Percentiles rank a stretch among this genome's conserved stretches.
phyloP scores from a whole-genome alignment of 2,797 vertebrate genomes.

The Argentina silus region DNA sequence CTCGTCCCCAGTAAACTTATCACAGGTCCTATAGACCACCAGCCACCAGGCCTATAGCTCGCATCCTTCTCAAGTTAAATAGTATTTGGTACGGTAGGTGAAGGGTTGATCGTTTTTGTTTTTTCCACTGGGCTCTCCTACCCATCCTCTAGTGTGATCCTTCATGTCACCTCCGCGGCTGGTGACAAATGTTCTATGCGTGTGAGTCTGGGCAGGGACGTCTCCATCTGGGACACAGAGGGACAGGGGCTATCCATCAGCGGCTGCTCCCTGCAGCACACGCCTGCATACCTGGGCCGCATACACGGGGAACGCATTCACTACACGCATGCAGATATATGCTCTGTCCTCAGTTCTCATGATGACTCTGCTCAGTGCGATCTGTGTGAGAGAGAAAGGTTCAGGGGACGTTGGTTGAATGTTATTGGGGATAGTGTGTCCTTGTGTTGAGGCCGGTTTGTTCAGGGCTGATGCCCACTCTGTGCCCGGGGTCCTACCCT shows the following conservation, averaged over 20 bases:
- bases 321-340: too few relatives aligned
- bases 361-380: too few relatives aligned
- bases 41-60: constrained; percentile 4
- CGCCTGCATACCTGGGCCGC: not conserved
- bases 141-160: constrained; percentile 51
- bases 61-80: constrained; percentile 11
- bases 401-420: too few relatives aligned
- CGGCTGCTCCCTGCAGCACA: not conserved
- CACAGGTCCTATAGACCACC: constrained; percentile 3
- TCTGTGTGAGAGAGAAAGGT: not conserved
- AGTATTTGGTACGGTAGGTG: constrained; percentile 25
- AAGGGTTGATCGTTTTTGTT: constrained; percentile 49
- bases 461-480: not conserved
- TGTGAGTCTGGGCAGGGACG: constrained; percentile 30
- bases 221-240: constrained; percentile 24
- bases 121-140: constrained; percentile 54
- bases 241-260: constrained; percentile 39
- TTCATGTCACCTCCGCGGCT: constrained; percentile 51
- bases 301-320: too few relatives aligned
- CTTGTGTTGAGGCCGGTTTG: not conserved
- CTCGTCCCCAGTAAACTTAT: constrained; percentile 2
- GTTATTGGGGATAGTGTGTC: not conserved
- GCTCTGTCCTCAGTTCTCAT: too few relatives aligned
- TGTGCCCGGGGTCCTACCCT: constrained; percentile 4
- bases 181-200: constrained; percentile 55